These are phyloP conservation scores for Drosophila obscura DNA, from an alignment of 1,140 invertebrate genomes.

Conservation along the genomic window DNA sequence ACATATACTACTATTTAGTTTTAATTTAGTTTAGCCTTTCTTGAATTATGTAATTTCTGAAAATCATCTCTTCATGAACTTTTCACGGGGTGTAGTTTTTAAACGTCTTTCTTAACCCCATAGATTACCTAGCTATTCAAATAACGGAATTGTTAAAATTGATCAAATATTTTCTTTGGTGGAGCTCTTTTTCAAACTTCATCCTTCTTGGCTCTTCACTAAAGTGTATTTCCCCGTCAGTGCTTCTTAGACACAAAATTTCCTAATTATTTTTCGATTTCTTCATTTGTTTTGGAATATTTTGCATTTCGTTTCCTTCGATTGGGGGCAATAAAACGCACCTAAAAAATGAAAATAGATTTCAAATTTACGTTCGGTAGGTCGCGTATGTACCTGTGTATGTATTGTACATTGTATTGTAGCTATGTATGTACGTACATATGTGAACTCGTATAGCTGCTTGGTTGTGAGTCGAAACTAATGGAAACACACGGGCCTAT, in stretches of 20 bases:
- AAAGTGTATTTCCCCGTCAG: constrained; percentile 7
- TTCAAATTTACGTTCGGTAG: constrained; percentile 10
- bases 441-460: background rate
- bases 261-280: background rate
- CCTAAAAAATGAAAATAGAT: constrained; percentile 41
- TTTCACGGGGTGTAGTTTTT: too few relatives aligned
- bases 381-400: background rate
- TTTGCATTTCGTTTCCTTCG: constrained; percentile 13
- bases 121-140: background rate
- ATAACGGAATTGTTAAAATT: too few relatives aligned
- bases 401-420: too few relatives aligned
- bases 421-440: background rate
- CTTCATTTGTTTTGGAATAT: constrained; percentile 13
- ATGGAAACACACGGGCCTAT: constrained; percentile 3
- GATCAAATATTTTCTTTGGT: too few relatives aligned
- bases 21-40: background rate
- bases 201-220: background rate
- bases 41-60: background rate
- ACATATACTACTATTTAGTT: too few relatives aligned
- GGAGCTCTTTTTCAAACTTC: too few relatives aligned
- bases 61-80: too few relatives aligned
- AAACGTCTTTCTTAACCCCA: too few relatives aligned
- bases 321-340: constrained; percentile 29
- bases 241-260: background rate
- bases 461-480: background rate